These are phyloP conservation scores for Trachelus iudaicus DNA, from an alignment of 2,888 invertebrate genomes.

Conservation along the genomic window DNA sequence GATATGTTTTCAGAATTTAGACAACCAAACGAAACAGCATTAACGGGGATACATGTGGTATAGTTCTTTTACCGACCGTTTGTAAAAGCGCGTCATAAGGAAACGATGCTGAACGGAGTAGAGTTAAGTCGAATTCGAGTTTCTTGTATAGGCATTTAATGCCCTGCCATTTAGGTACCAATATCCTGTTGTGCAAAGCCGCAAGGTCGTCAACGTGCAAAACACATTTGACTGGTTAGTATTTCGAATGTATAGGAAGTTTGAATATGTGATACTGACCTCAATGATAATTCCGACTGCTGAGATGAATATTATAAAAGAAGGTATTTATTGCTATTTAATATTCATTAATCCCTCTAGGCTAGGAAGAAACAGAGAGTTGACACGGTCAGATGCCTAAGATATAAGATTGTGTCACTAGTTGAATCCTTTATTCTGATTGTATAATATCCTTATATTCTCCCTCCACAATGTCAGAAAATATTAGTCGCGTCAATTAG, in stretches of 20 bases:
- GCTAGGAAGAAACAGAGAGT: not conserved
- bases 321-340: not conserved
- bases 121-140: not conserved
- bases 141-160: not conserved
- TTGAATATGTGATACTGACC: not conserved
- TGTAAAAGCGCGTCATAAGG: too few relatives aligned
- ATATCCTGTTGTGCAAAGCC: not conserved
- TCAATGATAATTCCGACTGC: not conserved
- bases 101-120: too few relatives aligned
- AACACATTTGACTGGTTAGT: not conserved
- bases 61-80: too few relatives aligned
- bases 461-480: not conserved
- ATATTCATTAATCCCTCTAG: not conserved
- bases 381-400: not conserved
- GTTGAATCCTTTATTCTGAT: not conserved
- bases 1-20: not conserved
- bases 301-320: not conserved
- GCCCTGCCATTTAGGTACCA: not conserved
- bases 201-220: not conserved
- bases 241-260: not conserved
- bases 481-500: not conserved
- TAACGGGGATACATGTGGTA: not conserved
- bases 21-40: not conserved
- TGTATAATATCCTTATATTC: not conserved
- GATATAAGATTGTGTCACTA: not conserved